phyloP scores from a whole-genome alignment of 2,113 vertebrate species.

The Suricata suricatta region DNA sequence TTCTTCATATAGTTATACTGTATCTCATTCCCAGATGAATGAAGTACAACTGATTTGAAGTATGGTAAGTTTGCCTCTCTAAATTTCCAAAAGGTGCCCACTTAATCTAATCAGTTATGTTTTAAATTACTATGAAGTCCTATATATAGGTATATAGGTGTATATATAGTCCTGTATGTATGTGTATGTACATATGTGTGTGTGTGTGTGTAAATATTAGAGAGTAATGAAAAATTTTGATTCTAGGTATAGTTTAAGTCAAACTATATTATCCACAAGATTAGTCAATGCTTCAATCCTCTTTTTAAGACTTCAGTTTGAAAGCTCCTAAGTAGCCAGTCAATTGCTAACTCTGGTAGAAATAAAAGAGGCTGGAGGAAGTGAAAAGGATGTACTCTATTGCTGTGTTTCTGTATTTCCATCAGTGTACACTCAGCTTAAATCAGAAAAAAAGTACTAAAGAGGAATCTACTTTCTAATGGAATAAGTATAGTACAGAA shows the following conservation, averaged over 20 bases:
- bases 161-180: too few relatives aligned
- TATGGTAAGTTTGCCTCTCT: not conserved
- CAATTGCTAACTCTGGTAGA: not conserved
- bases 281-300: not conserved
- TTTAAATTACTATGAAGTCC: not conserved
- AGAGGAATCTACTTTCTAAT: not conserved
- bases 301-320: not conserved
- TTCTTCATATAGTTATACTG: not conserved
- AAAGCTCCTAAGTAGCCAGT: not conserved
- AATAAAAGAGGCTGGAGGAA: not conserved
- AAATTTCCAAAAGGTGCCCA: not conserved
- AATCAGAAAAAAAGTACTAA: not conserved
- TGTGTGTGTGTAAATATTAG: not conserved
- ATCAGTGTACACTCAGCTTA: not conserved
- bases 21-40: not conserved
- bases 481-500: not conserved
- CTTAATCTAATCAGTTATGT: not conserved
- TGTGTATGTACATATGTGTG: too few relatives aligned
- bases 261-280: not conserved
- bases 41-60: not conserved
- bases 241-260: not conserved
- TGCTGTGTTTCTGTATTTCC: not conserved
- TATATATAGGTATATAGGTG: not conserved
- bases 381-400: not conserved
- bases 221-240: slow-evolving; percentile 31